Percentiles rank a stretch among this genome's conserved stretches.
These are phyloP conservation scores for Macrosiphum euphorbiae DNA, from an alignment of 2,888 invertebrate species.

Conservation along the genomic window DNA sequence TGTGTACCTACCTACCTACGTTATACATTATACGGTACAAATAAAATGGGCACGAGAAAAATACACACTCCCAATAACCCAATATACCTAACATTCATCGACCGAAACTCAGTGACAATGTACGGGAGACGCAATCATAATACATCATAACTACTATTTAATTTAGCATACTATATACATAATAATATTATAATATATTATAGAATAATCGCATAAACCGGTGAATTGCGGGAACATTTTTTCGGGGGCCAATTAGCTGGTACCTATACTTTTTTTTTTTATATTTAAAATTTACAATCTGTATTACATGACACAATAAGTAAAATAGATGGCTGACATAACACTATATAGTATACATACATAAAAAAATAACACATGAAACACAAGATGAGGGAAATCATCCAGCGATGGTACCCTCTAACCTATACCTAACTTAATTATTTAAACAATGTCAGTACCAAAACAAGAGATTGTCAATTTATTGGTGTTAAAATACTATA, in stretches of 20 bases:
- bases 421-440: not conserved
- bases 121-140: not conserved
- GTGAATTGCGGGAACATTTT: not conserved
- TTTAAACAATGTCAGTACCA: not conserved
- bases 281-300: too few relatives aligned
- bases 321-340: too few relatives aligned
- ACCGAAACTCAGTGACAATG: not conserved
- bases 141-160: not conserved
- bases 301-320: too few relatives aligned
- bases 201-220: not conserved
- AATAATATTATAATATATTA: not conserved
- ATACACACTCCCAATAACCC: not conserved
- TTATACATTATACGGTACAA: not conserved
- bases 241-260: too few relatives aligned
- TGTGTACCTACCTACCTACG: not conserved
- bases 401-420: too few relatives aligned
- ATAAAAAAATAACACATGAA: too few relatives aligned
- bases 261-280: too few relatives aligned
- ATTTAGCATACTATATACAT: not conserved
- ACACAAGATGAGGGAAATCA: too few relatives aligned
- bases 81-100: not conserved
- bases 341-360: too few relatives aligned
- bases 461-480: not conserved
- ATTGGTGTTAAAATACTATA: not conserved
- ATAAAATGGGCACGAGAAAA: not conserved